These are phyloP conservation scores for Contarinia nasturtii DNA, from an alignment of 1,140 invertebrate genomes.

Conservation along the genomic window DNA sequence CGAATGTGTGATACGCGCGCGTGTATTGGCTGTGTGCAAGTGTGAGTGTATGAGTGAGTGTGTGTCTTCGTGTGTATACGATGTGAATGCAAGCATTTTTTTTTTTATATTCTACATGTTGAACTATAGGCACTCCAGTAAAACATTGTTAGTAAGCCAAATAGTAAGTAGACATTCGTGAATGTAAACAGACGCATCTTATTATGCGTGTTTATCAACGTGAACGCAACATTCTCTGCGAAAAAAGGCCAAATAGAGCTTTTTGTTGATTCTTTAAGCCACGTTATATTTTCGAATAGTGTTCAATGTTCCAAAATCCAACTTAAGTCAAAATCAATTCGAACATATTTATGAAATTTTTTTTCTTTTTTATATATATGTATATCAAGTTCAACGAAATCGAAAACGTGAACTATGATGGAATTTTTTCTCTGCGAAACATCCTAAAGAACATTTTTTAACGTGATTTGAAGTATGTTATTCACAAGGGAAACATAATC, in stretches of 20 bases:
- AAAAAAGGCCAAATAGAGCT: not conserved
- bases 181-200: slow-evolving; percentile 27
- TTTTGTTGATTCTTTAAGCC: not conserved
- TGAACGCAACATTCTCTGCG: not conserved
- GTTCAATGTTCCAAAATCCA: not conserved
- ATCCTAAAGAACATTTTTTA: too few species aligned
- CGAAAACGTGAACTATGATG: too few species aligned
- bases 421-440: too few species aligned
- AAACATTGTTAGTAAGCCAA: slow-evolving; percentile 27
- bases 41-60: too few species aligned
- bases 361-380: not conserved
- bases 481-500: too few species aligned
- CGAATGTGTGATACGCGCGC: too few species aligned
- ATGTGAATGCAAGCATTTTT: not conserved
- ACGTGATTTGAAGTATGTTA: too few species aligned
- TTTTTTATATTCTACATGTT: slow-evolving; percentile 1
- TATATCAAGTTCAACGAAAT: not conserved
- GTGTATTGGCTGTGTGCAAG: too few species aligned
- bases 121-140: slow-evolving; percentile 7
- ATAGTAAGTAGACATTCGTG: slow-evolving; percentile 26
- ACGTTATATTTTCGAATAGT: not conserved
- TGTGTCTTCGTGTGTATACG: too few species aligned
- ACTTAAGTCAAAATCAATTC: not conserved
- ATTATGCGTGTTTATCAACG: slow-evolving; percentile 7
- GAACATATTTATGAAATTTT: not conserved